Base-by-base conservation (phyloP, 2,113 vertebrate genomes). In the Passer montanus region DNA sequence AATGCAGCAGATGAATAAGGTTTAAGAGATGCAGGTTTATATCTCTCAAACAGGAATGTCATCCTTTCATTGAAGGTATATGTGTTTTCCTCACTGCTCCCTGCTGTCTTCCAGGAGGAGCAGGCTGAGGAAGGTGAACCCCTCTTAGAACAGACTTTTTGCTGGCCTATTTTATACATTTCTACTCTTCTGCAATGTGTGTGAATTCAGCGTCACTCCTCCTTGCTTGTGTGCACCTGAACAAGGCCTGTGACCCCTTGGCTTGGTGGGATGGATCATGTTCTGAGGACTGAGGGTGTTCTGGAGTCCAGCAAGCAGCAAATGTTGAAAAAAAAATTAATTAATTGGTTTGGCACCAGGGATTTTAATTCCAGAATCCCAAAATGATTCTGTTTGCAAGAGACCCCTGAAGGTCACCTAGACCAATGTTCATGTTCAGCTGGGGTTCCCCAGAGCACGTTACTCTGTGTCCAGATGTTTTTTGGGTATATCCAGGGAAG, bases 401-500 rank as follows among this genome's bases (percentile, higher is more conserved):
- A 12, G 28, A 68, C 23, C 46, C 50, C 13, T 53, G 53, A 53
- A 83, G 28, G 24, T 41, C n/a, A 68, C 20, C 24, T 47, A 13
- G 28, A 21, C 44, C 39, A 37, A n/a, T 0, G 1, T 60, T 46
- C 53, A 15, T 39, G 30, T 60, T 68, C 53, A 68, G 31, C 39
- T 1, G 1, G n/a, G 10, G n/a, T 15, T 52, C 47, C 39, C 46
- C 62, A 76, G n/a, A 76, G n/a, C 70, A 43, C 0, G 0, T 53
- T 41, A 3, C 16, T n/a, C 46, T 53, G 21, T 83, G 62, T 68
- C 39, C 62, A 47, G 62, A 7, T 8, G 14, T 6, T 2, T 69
- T 82, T 83, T 76, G 30, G 17, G 9, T 47, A 27, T 31, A 39
- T 55, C 24, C 41, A 62, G n/a, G 41, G 47, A 68, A 31, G n/a